Evolutionary conservation across 1,140 invertebrate genomes (phyloP), one percentile per base, ranked within the genome.

Genomic region (Pemphigus obesinymphae): DNA sequence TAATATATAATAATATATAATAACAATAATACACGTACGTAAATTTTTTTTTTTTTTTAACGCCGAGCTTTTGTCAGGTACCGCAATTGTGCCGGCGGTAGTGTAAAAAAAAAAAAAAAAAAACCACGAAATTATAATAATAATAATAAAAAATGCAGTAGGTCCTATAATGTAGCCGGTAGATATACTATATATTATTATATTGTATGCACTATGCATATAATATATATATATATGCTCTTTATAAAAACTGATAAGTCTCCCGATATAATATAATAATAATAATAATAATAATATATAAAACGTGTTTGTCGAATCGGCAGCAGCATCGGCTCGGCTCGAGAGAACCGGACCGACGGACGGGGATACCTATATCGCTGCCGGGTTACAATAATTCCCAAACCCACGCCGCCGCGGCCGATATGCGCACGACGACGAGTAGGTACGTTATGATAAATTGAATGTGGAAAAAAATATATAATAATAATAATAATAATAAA

Each of bases 381-480:
- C 76, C 76, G 76, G 76, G 76, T 80, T 80, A 80, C 73, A 76
- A n/a, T n/a, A n/a, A n/a, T 61, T 61, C 63, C 43, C 34, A 80
- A 63, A 63, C 76, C 76, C 55, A 80, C 76, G 76, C 76, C 66
- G 37, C 26, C n/a, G 58, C 58, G 1, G n/a, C 66, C n/a, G 66
- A 68, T 55, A 29, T 8, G 72, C 15, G 26, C 26, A 13, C 8
- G n/a, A 11, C 26, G n/a, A 26, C 10, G 43, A 13, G 43, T 45
- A 45, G 43, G 43, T 63, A 80, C 76, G 55, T 61, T 80, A 80
- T 80, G 76, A 80, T 80, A 80, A 80, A 80, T 80, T 45, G 76
- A 80, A 80, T 31, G 76, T 11, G 17, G 23, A 63, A 29, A 61
- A 80, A 45, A 76, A 48, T 4, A 50, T 23, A 72, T 43, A 72